These are phyloP conservation scores for Zygogramma bicolorata DNA, from an alignment of 2,888 invertebrate species.

Conservation along the genomic window DNA sequence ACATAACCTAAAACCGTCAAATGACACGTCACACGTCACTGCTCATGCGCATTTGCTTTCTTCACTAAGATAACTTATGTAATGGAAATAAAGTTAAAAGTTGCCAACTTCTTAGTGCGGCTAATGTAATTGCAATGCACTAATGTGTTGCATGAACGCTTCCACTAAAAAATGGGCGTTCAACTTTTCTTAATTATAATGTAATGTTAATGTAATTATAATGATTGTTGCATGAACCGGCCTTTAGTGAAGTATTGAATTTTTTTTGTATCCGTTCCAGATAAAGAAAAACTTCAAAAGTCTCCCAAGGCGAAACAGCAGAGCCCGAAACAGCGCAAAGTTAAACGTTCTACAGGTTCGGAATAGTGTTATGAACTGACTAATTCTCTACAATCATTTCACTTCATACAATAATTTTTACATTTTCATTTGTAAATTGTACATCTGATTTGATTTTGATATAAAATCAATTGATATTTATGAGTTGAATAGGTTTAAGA, in stretches of 20 bases:
- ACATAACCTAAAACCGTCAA: too few relatives aligned
- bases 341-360: constrained; percentile 79
- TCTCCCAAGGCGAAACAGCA: constrained; percentile 66
- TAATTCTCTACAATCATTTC: constrained; percentile 29
- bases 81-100: too few relatives aligned
- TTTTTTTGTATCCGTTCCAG: constrained; percentile 54
- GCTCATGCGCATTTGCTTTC: too few relatives aligned
- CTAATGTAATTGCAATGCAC: too few relatives aligned
- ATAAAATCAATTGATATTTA: constrained; percentile 4
- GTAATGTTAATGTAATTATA: too few relatives aligned
- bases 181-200: too few relatives aligned
- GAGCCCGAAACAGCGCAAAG: constrained; percentile 77
- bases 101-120: too few relatives aligned
- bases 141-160: too few relatives aligned
- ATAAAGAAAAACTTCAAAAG: constrained; percentile 60
- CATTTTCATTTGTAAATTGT: constrained; percentile 15
- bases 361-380: constrained; percentile 56
- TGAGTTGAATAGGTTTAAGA: neutral
- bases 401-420: constrained; percentile 22
- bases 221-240: too few relatives aligned
- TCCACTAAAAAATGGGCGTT: too few relatives aligned
- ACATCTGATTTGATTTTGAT: neutral
- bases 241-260: constrained; percentile 5
- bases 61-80: too few relatives aligned
- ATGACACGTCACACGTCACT: too few relatives aligned